Conservation (phyloP, 2,797 vertebrate genomes). For the Sebastes kiyomatsui region DNA sequence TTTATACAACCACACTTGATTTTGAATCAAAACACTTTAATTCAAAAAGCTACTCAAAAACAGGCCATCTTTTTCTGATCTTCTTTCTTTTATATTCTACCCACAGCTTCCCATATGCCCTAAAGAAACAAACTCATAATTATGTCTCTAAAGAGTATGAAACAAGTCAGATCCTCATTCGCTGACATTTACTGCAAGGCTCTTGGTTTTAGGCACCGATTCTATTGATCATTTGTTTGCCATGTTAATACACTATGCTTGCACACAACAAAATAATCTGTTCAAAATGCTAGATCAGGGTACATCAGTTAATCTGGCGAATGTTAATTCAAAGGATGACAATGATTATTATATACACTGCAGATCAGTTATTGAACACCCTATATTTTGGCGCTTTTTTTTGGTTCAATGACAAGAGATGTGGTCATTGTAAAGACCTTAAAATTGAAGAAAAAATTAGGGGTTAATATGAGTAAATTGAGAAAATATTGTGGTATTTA, state of each 20-base stretch:
- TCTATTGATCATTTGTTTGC: slow-evolving; percentile 47
- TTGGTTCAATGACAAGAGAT: slow-evolving; percentile 11
- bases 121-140: slow-evolving; percentile 37
- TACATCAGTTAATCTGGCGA: slow-evolving; percentile 20
- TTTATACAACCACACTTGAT: slow-evolving; percentile 36
- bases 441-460: not conserved
- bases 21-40: slow-evolving; percentile 43
- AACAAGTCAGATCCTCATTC: slow-evolving; percentile 33
- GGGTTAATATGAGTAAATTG: not conserved
- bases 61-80: not conserved
- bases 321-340: slow-evolving; percentile 26
- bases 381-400: slow-evolving; percentile 16
- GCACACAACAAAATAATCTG: slow-evolving; percentile 30
- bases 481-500: not conserved
- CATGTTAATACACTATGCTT: slow-evolving; percentile 27
- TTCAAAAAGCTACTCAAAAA: slow-evolving; percentile 47
- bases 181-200: slow-evolving; percentile 62
- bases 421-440: not conserved
- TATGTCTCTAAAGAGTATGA: slow-evolving; percentile 33
- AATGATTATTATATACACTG: slow-evolving; percentile 18
- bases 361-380: slow-evolving; percentile 34
- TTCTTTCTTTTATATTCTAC: slow-evolving; percentile 17
- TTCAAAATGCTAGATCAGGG: slow-evolving; percentile 36
- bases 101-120: slow-evolving; percentile 9
- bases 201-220: slow-evolving; percentile 72